Evolutionary conservation across 2,113 vertebrate genomes (phyloP), one percentile per base, ranked within the genome.

Genomic region (Sebastes fasciatus): DNA sequence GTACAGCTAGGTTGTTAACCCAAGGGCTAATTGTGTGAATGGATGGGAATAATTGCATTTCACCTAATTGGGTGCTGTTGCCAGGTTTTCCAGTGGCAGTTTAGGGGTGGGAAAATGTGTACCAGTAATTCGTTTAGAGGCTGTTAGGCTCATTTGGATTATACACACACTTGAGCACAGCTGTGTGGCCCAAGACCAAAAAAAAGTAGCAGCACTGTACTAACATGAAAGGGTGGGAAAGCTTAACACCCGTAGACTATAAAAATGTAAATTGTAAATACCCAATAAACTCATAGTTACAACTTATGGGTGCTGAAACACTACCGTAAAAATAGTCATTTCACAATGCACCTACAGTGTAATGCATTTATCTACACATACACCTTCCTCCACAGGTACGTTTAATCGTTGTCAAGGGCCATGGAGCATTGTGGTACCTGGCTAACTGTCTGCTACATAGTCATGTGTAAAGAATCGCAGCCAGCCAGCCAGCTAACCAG

Each of bases 31-130:
- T 93, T 88, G 90, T 86, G 83, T 88, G 92, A 91, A 93, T 88
- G 89, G 90, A 91, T 93, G 85, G 69, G 90, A 93, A 93, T 93
- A 93, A 94, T 94, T 93, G 91, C 88, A 92, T 94, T 94, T 87
- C 83, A 86, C 80, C 86, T 92, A 92, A 94, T 92, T 94, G 85
- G 88, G 63, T 81, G 82, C 79, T 84, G 87, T 89, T 94, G 92
- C 92, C 92, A 93, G 89, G 84, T 89, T 92, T 91, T 89, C 91
- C 91, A 86, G 83, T 91, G 80, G 90, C 91, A 90, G 83, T 94
- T 92, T 90, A 87, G 77, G 85, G 87, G 46, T 89, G 84, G 86
- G 77, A 85, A 90, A 92, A 92, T 86, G 87, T 26, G 73, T 86
- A 70, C 67, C 80, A 83, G 90, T 94, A 90, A 93, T 94, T 94